Conservation (phyloP, 1,140 invertebrate species). For the Cydia pomonella region DNA sequence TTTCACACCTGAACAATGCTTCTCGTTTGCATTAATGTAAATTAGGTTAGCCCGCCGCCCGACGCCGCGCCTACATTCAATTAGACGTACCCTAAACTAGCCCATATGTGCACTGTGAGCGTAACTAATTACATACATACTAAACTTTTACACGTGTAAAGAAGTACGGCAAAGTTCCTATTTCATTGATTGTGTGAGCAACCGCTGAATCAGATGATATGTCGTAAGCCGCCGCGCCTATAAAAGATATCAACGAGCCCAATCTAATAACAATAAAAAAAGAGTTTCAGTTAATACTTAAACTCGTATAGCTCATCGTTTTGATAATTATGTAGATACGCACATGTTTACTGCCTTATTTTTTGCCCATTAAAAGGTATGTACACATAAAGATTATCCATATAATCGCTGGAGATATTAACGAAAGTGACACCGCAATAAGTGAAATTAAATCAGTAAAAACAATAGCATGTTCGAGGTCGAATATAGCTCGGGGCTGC, state of each 20-base stretch:
- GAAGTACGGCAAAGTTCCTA: slow-evolving; percentile 39
- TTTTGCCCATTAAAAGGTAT: slow-evolving; percentile 13
- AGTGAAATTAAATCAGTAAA: slow-evolving; percentile 18
- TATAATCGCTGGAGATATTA: background rate
- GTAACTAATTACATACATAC: slow-evolving; percentile 63
- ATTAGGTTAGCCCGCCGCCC: slow-evolving; percentile 74
- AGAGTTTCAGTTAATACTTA: slow-evolving; percentile 12
- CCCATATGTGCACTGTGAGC: slow-evolving; percentile 66
- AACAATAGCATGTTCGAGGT: slow-evolving; percentile 25
- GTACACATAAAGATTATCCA: background rate
- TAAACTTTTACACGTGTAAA: slow-evolving; percentile 59
- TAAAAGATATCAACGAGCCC: slow-evolving; percentile 36
- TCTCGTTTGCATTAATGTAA: slow-evolving; percentile 80
- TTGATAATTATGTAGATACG: slow-evolving; percentile 9
- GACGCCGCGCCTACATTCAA: slow-evolving; percentile 75
- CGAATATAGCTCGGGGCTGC: slow-evolving; percentile 49
- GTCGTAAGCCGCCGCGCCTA: slow-evolving; percentile 31
- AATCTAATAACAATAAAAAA: slow-evolving; percentile 27
- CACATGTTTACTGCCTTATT: background rate
- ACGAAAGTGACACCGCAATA: slow-evolving; percentile 5
- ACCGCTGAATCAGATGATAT: background rate
- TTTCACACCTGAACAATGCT: slow-evolving; percentile 80
- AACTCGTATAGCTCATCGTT: slow-evolving; percentile 8
- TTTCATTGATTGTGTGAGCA: slow-evolving; percentile 20
- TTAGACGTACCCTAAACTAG: slow-evolving; percentile 74